phyloP scores from a whole-genome alignment of 2,888 invertebrate genomes.

The Tanytarsus gracilentus region DNA sequence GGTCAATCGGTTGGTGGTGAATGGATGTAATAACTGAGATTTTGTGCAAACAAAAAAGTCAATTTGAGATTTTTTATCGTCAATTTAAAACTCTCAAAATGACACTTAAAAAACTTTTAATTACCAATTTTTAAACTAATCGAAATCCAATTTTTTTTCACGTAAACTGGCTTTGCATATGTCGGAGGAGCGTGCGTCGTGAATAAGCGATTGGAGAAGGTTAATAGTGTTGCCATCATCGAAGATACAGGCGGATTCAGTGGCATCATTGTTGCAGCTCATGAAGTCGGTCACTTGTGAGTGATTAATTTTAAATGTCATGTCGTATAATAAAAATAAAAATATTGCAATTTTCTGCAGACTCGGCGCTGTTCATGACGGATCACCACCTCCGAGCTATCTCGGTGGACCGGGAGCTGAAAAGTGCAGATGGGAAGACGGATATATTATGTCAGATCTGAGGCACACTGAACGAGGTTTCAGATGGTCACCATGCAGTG shows the following conservation, averaged over 20 bases:
- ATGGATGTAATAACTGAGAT: too few species aligned
- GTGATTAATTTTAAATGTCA: constrained; percentile 41
- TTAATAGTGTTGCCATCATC: constrained; percentile 92
- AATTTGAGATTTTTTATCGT: too few species aligned
- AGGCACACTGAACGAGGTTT: constrained; percentile 91
- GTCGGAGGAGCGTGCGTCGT: constrained; percentile 94
- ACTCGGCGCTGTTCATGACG: constrained; percentile 91
- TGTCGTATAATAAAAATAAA: background rate
- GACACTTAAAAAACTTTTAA: too few species aligned
- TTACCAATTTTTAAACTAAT: too few species aligned
- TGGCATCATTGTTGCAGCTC: constrained; percentile 91
- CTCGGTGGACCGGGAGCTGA: constrained; percentile 90
- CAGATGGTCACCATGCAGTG: constrained; percentile 87
- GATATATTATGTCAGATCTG: constrained; percentile 91
- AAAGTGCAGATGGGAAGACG: constrained; percentile 92
- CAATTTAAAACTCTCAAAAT: too few species aligned
- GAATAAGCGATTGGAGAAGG: constrained; percentile 89
- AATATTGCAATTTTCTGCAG: constrained; percentile 44
- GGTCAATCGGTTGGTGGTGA: too few species aligned
- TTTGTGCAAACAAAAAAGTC: too few species aligned
- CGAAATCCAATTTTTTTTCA: constrained; percentile 2
- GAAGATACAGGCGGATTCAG: constrained; percentile 95
- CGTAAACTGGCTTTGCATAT: constrained; percentile 72
- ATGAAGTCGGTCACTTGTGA: constrained; percentile 95
- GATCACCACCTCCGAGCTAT: constrained; percentile 88